phyloP scores from a whole-genome alignment of 2,888 invertebrate genomes.

The Perizoma flavofasciatum region DNA sequence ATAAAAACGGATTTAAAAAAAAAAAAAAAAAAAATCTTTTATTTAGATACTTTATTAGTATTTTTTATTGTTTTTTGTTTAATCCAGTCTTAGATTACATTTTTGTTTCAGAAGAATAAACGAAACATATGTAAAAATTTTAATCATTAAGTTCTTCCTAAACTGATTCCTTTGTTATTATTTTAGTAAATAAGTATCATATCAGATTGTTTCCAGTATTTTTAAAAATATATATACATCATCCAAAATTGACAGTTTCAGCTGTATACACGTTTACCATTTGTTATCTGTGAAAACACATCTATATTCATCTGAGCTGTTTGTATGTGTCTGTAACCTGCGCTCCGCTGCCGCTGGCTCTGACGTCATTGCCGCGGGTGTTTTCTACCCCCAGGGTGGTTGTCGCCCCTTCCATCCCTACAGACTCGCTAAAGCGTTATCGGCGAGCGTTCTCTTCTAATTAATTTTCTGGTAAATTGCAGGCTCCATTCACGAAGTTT shows the following conservation, averaged over 20 bases:
- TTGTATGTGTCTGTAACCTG: conserved; percentile 39
- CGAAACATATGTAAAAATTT: neutral
- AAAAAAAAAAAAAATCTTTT: too few relatives aligned
- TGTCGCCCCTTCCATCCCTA: conserved; percentile 28
- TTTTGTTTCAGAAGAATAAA: too few relatives aligned
- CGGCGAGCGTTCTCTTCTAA: conserved; percentile 41
- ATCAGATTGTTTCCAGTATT: neutral
- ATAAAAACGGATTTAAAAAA: too few relatives aligned
- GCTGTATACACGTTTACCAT: conserved; percentile 24
- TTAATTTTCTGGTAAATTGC: conserved; percentile 49
- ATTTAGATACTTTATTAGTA: too few relatives aligned
- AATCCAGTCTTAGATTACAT: too few relatives aligned
- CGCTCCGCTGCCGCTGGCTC: conserved; percentile 40
- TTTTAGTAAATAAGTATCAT: too few relatives aligned
- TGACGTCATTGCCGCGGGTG: conserved; percentile 53
- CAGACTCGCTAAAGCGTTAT: conserved; percentile 45
- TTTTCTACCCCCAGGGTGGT: conserved; percentile 16
- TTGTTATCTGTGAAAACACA: conserved; percentile 34
- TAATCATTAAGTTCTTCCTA: neutral
- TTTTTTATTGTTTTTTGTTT: too few relatives aligned
- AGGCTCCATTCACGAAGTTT: conserved; percentile 38
- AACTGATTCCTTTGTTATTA: neutral
- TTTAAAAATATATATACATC: conserved; percentile 8
- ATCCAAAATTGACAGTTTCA: conserved; percentile 23
- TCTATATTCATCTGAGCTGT: conserved; percentile 43